phyloP scores from a whole-genome alignment of 1,140 invertebrate genomes.

The Temnothorax nylanderi region DNA sequence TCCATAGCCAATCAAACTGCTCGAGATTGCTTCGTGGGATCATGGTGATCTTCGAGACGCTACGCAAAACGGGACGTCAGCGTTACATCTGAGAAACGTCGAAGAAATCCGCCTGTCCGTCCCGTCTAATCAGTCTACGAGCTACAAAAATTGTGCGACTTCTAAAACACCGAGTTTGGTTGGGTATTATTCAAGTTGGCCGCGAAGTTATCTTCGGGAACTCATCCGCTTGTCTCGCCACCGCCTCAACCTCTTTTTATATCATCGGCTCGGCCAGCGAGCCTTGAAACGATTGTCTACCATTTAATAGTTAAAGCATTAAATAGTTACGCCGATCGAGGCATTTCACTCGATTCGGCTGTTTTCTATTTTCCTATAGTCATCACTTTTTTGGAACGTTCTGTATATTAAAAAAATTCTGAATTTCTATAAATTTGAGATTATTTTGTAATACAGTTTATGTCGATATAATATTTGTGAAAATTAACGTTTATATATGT shows the following conservation, averaged over 20 bases:
- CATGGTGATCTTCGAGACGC: conserved; percentile 32
- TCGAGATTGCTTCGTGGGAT: conserved; percentile 10
- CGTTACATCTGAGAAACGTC: conserved; percentile 60
- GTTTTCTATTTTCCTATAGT: background rate
- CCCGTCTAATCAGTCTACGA: conserved; percentile 70
- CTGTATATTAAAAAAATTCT: background rate
- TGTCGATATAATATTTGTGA: background rate
- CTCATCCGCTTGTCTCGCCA: conserved; percentile 47
- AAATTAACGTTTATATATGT: background rate
- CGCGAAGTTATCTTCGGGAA: conserved; percentile 49
- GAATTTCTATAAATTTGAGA: background rate
- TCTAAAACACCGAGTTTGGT: conserved; percentile 74
- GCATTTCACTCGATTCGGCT: conserved; percentile 16
- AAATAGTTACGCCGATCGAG: conserved; percentile 15
- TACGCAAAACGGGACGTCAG: conserved; percentile 29
- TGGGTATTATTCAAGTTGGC: conserved; percentile 56
- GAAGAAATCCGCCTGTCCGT: conserved; percentile 44
- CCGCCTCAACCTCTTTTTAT: conserved; percentile 28
- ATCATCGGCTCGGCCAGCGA: conserved; percentile 78
- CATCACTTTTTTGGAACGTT: background rate
- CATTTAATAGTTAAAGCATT: conserved; percentile 57
- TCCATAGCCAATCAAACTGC: background rate
- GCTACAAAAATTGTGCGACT: conserved; percentile 79
- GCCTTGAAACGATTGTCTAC: conserved; percentile 65
- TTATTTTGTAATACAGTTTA: background rate